A percentile compares a stretch with the other conserved stretches of the same genome.
These are phyloP conservation scores for Calephelis perditalis DNA, from an alignment of 2,888 invertebrate genomes.

Conservation along the genomic window DNA sequence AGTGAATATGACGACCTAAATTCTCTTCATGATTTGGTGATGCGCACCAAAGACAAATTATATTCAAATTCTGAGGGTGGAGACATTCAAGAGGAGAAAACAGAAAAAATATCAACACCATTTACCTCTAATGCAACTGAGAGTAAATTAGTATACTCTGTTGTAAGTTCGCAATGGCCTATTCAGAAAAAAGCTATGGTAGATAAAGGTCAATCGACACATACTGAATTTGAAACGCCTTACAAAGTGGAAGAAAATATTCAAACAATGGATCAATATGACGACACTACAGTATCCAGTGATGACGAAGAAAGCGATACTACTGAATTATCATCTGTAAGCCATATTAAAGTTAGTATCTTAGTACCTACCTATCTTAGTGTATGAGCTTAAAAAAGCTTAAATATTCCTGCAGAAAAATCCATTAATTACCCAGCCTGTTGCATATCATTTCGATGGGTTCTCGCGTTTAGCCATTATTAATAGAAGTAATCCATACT, in stretches of 20 bases:
- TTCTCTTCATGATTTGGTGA: slow-evolving; percentile 22
- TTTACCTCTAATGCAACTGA: slow-evolving; percentile 18
- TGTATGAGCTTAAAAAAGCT: too few species aligned
- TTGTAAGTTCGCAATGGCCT: slow-evolving; percentile 19
- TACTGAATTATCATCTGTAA: slow-evolving; percentile 20
- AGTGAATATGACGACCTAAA: slow-evolving; percentile 37
- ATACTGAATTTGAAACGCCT: background rate
- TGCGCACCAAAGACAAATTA: slow-evolving; percentile 13
- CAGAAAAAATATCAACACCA: slow-evolving; percentile 24
- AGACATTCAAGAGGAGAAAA: slow-evolving; percentile 22
- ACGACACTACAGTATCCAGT: slow-evolving; percentile 30
- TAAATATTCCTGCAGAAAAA: too few species aligned
- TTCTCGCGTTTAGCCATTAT: too few species aligned
- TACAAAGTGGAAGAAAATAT: slow-evolving; percentile 18
- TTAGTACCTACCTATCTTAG: too few species aligned
- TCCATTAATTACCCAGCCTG: too few species aligned
- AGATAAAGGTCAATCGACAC: slow-evolving; percentile 13
- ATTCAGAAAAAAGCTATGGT: slow-evolving; percentile 2
- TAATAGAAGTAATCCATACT: too few species aligned
- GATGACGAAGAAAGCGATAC: slow-evolving; percentile 34
- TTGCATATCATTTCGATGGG: too few species aligned
- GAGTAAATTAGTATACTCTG: slow-evolving; percentile 18
- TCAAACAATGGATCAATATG: slow-evolving; percentile 17
- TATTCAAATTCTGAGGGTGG: slow-evolving; percentile 1
- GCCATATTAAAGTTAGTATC: too few species aligned